Base-by-base conservation (phyloP, 2,888 invertebrate species). In the Cylloceria caligata region DNA sequence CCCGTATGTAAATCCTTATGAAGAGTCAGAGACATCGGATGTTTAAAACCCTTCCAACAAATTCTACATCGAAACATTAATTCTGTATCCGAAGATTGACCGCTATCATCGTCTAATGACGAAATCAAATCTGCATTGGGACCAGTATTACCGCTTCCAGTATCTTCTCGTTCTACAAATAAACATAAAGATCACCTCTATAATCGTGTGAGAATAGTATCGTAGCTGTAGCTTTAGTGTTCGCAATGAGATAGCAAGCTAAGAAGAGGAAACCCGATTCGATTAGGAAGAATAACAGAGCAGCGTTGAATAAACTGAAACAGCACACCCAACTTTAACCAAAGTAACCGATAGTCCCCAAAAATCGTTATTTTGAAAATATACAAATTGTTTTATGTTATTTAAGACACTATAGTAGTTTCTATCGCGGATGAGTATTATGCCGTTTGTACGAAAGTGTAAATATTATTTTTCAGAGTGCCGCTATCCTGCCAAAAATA, bases 1-100 rank as follows among this genome's bases (percentile, higher is more conserved):
- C 95, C 95, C 69, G 94, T 94, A 86, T 95, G 95, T 60, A 95
- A 94, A 89, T 95, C 95, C 92, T 94, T 95, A 88, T 95, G 95
- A 68, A 95, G 93, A 76, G 94, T 95, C 88, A 95, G 91, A 72
- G 95, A 95, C 84, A 94, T 95, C 16, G 95, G 95, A 91, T 95
- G 95, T 89, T 94, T 95, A 89, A 95, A 95, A 81, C 94, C 94
- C 93, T 95, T 95, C 83, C 94, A 94, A 91, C 95, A 95, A 86
- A 95, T 92, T 90, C 94, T 94, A 92, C 95, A 95, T 85, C 94
- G 94, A 90, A 95, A 95, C 89, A 94, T 94, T 86, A 94, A 91
- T 85, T 94, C 94, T 84, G 94, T 93, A 93, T 94, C 94, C 85
- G 89, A 87, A 84, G 88, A 86, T 84, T 88, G 89, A 87, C 86